These are phyloP conservation scores for Hydrozoanthus tunicans DNA, from an alignment of 64 coral and sea anemone species.

Conservation along the genomic window DNA sequence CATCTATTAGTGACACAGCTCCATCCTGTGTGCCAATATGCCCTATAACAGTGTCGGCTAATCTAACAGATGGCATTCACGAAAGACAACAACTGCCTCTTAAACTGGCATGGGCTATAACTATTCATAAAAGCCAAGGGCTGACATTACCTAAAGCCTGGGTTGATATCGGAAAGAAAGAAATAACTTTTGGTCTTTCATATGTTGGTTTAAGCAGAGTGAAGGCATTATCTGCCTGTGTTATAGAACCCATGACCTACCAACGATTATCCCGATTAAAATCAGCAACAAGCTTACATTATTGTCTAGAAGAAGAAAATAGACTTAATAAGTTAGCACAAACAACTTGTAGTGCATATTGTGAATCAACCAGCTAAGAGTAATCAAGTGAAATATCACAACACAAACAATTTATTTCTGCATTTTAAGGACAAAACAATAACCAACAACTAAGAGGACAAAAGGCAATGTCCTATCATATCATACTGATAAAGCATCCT, in stretches of 20 bases:
- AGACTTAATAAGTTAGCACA: slow-evolving; percentile 54
- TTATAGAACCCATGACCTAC: slow-evolving; percentile 46
- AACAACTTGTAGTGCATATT: slow-evolving; percentile 49
- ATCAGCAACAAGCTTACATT: slow-evolving; percentile 44
- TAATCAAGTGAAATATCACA: slow-evolving; percentile 54
- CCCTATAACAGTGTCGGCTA: slow-evolving; percentile 38
- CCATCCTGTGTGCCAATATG: slow-evolving; percentile 56
- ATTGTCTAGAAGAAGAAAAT: slow-evolving; percentile 51
- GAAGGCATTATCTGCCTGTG: slow-evolving; percentile 32
- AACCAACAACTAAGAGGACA: slow-evolving; percentile 48
- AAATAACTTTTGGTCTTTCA: slow-evolving; percentile 48
- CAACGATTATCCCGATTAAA: slow-evolving; percentile 55
- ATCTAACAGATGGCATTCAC: slow-evolving; percentile 40
- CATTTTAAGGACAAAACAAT: slow-evolving; percentile 54
- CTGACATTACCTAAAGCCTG: slow-evolving; percentile 52
- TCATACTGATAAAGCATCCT: slow-evolving; percentile 53
- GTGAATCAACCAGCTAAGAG: slow-evolving; percentile 52
- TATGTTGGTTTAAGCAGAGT: slow-evolving; percentile 57
- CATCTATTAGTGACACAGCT: slow-evolving; percentile 52
- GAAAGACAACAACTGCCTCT: slow-evolving; percentile 53
- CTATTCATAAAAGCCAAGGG: slow-evolving; percentile 55
- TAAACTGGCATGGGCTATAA: slow-evolving; percentile 55
- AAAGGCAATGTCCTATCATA: slow-evolving; percentile 55
- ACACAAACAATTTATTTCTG: slow-evolving; percentile 50
- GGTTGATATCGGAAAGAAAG: slow-evolving; percentile 51